phyloP scores from a whole-genome alignment of 2,113 vertebrate genomes.

The Hoplias malabaricus region DNA sequence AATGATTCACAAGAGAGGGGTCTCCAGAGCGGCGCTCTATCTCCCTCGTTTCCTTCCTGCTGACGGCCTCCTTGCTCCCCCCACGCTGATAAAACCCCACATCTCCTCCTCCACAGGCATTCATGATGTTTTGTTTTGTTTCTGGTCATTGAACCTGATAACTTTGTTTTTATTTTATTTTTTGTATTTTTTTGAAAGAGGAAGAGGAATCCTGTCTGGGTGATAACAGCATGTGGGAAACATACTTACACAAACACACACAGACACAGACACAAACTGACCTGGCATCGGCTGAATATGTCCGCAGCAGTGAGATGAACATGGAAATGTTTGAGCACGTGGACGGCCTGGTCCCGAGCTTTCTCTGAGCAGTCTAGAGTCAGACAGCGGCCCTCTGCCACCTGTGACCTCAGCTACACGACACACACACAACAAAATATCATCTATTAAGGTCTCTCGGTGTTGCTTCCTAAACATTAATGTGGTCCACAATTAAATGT shows the following conservation, averaged over 20 bases:
- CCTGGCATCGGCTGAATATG: conserved; percentile 90
- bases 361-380: conserved; percentile 81
- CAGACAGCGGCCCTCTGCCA: conserved; percentile 82
- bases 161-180: not conserved
- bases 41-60: conserved; percentile 37
- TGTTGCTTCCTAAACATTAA: not conserved
- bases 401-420: conserved; percentile 82
- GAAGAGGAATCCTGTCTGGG: conserved; percentile 13
- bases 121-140: not conserved
- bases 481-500: not conserved
- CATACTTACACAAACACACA: conserved; percentile 22
- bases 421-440: conserved; percentile 37
- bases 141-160: conserved; percentile 1
- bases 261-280: conserved; percentile 53
- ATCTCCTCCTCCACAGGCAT: not conserved
- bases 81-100: not conserved
- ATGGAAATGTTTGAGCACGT: conserved; percentile 82
- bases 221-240: not conserved
- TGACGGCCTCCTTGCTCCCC: not conserved
- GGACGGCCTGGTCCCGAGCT: conserved; percentile 79
- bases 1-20: conserved; percentile 46
- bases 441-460: too few species aligned
- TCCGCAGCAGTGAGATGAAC: conserved; percentile 69
- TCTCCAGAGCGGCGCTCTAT: conserved; percentile 34
- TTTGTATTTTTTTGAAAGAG: not conserved